Base-by-base conservation (phyloP, 2,888 invertebrate species). In the Hymenopus coronatus region DNA sequence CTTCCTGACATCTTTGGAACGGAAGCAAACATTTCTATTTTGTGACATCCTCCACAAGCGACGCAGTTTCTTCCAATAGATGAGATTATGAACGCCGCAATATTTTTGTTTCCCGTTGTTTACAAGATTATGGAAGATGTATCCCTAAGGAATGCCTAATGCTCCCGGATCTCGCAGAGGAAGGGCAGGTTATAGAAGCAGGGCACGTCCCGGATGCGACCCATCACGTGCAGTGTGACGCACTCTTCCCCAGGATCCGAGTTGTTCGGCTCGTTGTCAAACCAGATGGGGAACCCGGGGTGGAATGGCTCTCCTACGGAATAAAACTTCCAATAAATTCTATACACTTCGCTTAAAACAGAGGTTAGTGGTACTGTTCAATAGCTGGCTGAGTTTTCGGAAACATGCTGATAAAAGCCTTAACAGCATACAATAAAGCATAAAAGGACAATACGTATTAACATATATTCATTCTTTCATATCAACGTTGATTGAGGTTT, bases 141-240 rank as follows among this genome's bases (percentile, higher is more conserved):
- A 70, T 70, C 54, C 54, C 54, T 70, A 70, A 70, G 54, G 54
- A 70, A 70, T 70, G 20, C 83, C 28, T 83, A 28, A 28, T 30
- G 20, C 83, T 20, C 83, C n/a, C 84, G 30, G 40, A 33, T 87
- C 82, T 87, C 87, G 30, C 87, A 87, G 87, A 87, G 33, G 40
- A 87, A 87, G n/a, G 87, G 87, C 12, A 87, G 87, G 25, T 12
- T 6, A 33, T 87, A 87, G 33, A 87, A 87, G 40, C 87, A 87
- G 25, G 87, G 87, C 6, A 87, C 87, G 27, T 87, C 87, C 82
- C 82, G 28, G 15, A 82, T 82, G n/a, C 87, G 81, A 15, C 87
- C 87, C 82, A 40, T 82, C 30, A 87, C 82, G 87, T 87, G 87
- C 82, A 87, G 82, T 40, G 87, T 87, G 30, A 87, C 87, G 28